Evolutionary conservation across 2,797 vertebrate genomes (phyloP).

Genomic region (Erithacus rubecula): DNA sequence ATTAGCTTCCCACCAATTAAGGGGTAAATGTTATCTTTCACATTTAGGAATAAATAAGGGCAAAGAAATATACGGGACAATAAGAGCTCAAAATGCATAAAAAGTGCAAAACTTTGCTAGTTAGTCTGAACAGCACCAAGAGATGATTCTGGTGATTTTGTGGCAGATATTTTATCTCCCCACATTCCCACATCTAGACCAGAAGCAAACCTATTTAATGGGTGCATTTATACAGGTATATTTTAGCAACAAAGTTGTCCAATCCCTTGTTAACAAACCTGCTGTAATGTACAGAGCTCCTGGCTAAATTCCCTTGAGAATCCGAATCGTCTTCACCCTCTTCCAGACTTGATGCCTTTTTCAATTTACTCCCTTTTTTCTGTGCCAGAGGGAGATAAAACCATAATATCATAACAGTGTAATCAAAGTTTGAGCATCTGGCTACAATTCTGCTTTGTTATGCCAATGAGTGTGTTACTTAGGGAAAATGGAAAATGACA

Average conservation of each 20-base stretch:
- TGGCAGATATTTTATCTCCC: neutral
- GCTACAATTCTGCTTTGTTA: neutral
- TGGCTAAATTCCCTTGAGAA: slow-evolving; percentile 80
- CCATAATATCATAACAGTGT: neutral
- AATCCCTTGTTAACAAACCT: slow-evolving; percentile 70
- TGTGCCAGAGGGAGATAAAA: slow-evolving; percentile 58
- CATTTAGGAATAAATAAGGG: neutral
- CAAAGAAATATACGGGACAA: neutral
- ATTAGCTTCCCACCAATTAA: neutral
- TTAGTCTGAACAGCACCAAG: neutral
- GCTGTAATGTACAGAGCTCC: slow-evolving; percentile 80
- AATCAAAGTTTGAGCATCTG: slow-evolving; percentile 7
- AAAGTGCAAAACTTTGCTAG: neutral
- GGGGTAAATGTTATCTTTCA: neutral
- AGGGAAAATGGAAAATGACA: neutral
- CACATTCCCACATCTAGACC: neutral
- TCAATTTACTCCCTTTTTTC: slow-evolving; percentile 91
- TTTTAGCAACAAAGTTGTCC: neutral
- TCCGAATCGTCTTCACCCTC: slow-evolving; percentile 88
- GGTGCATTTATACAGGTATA: neutral
- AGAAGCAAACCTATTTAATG: neutral
- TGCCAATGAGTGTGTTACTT: neutral
- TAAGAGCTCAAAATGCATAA: neutral
- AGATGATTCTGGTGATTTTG: neutral
- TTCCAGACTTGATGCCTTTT: slow-evolving; percentile 87